phyloP scores from a whole-genome alignment of 2,888 invertebrate species.

The Dryobotodes eremita region DNA sequence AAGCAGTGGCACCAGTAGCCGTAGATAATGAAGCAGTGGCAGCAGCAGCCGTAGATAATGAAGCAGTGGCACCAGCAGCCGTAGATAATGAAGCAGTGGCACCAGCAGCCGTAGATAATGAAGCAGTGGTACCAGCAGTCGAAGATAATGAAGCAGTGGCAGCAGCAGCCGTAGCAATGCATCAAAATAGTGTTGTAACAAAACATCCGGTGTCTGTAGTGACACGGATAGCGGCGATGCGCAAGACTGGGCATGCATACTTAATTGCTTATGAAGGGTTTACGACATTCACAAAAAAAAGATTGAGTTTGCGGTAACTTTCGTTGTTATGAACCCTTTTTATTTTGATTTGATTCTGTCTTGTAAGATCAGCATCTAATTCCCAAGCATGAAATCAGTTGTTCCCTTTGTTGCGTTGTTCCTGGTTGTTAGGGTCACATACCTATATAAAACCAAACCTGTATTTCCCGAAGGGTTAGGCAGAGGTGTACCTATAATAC shows the following conservation, averaged over 20 bases:
- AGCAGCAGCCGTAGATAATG: too few species aligned
- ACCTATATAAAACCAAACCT: too few species aligned
- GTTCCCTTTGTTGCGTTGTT: background rate
- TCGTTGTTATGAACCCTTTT: background rate
- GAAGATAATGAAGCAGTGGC: background rate
- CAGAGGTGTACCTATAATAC: background rate
- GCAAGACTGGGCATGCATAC: conserved; percentile 14
- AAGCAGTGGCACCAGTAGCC: too few species aligned
- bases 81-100: background rate
- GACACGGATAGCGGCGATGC: conserved; percentile 22
- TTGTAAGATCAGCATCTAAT: background rate
- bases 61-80: too few species aligned
- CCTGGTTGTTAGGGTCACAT: background rate
- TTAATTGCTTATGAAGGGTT: background rate
- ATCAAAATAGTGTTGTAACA: conserved; percentile 45
- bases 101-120: background rate
- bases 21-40: too few species aligned
- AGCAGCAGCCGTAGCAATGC: conserved; percentile 1
- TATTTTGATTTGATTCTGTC: background rate
- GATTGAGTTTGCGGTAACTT: background rate
- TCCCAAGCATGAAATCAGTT: background rate
- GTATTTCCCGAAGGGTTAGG: background rate
- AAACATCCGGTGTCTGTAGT: conserved; percentile 42
- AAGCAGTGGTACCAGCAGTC: background rate
- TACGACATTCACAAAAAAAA: conserved; percentile 6